phyloP scores from a whole-genome alignment of 2,888 invertebrate genomes.

The Galerucella pusilla region DNA sequence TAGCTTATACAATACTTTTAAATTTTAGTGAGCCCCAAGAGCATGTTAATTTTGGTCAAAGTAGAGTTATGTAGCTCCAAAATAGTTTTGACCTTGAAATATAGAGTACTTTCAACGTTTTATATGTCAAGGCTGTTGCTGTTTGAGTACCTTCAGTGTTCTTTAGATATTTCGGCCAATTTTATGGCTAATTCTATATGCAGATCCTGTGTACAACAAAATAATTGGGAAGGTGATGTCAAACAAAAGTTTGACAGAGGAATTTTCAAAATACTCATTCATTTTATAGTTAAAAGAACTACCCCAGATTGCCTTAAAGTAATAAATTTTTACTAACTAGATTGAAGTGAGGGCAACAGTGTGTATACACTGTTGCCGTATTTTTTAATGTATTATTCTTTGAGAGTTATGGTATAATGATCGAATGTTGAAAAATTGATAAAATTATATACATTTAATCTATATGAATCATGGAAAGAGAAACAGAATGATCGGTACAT shows the following conservation, averaged over 20 bases:
- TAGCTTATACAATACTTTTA: too few relatives aligned
- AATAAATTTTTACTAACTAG: background rate
- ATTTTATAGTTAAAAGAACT: background rate
- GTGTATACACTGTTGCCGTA: background rate
- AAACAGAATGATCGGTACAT: conserved; percentile 46
- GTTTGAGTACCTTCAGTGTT: too few relatives aligned
- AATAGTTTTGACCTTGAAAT: too few relatives aligned
- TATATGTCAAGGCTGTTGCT: too few relatives aligned
- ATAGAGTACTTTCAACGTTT: too few relatives aligned
- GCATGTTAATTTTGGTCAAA: too few relatives aligned
- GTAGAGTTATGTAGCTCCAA: too few relatives aligned
- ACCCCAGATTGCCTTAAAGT: conserved; percentile 27
- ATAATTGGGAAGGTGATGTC: conserved; percentile 30
- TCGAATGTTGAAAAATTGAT: conserved; percentile 24
- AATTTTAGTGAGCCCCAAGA: too few relatives aligned
- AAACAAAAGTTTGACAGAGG: background rate
- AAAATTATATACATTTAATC: conserved; percentile 30
- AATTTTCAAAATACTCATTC: background rate
- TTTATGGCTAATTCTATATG: conserved; percentile 23
- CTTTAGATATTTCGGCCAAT: too few relatives aligned
- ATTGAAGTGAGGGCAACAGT: background rate
- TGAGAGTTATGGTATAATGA: background rate
- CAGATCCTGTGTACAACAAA: conserved; percentile 42
- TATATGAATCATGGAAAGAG: conserved; percentile 29
- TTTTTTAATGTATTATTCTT: background rate